Evolutionary conservation across 2,797 vertebrate genomes (phyloP).

Genomic region (Synaphobranchus kaupii): DNA sequence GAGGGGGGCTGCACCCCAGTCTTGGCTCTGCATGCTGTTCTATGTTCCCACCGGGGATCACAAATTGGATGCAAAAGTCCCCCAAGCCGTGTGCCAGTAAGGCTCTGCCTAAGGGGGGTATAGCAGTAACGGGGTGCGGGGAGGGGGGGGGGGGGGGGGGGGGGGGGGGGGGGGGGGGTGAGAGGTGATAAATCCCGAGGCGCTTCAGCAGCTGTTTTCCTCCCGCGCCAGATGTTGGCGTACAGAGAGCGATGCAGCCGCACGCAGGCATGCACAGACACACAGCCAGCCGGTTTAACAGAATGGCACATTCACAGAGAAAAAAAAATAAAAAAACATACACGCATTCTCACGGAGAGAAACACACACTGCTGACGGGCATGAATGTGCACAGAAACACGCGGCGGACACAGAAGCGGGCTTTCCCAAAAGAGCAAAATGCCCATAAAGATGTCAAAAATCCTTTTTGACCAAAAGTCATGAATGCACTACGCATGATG

Average conservation of each 20-base stretch:
- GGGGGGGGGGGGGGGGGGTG: not conserved
- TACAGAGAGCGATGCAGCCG: not conserved
- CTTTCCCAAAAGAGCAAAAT: not conserved
- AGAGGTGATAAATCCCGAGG: not conserved
- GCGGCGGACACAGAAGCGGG: constrained; percentile 45
- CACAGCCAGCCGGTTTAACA: not conserved
- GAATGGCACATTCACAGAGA: constrained; percentile 26
- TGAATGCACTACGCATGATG: not conserved
- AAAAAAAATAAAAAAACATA: constrained; percentile 45
- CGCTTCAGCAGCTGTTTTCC: not conserved
- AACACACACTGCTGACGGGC: constrained; percentile 38
- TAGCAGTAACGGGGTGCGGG: not conserved
- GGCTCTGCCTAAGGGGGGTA: not conserved
- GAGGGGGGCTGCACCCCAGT: not conserved
- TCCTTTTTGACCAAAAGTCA: not conserved
- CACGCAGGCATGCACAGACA: constrained; percentile 18
- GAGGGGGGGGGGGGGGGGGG: not conserved
- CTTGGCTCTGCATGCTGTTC: not conserved
- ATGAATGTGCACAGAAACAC: constrained; percentile 54
- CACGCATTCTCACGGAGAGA: constrained; percentile 46
- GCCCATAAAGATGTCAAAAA: not conserved
- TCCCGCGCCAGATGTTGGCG: constrained; percentile 28
- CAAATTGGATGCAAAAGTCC: not conserved
- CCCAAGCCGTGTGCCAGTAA: not conserved
- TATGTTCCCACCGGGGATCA: not conserved